phyloP scores from a whole-genome alignment of 2,797 vertebrate genomes.

The Hybognathus amarus region DNA sequence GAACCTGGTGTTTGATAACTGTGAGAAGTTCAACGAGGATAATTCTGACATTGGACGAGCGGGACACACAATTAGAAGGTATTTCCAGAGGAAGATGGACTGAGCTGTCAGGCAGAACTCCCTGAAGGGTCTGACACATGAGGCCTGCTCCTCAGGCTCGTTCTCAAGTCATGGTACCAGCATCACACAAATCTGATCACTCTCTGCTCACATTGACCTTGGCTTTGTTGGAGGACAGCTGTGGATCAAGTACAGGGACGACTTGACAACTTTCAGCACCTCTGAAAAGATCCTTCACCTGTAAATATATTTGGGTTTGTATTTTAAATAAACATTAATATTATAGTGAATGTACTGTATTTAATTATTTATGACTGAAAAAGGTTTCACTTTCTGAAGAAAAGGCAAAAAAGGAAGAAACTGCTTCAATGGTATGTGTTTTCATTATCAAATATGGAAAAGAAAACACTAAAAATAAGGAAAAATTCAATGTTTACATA shows the following conservation, averaged over 20 bases:
- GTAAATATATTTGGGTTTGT: constrained; percentile 77
- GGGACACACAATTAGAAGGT: constrained; percentile 88
- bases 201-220: constrained; percentile 87
- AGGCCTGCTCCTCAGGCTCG: constrained; percentile 64
- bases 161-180: constrained; percentile 66
- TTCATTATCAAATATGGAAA: constrained; percentile 73
- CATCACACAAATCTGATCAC: constrained; percentile 80
- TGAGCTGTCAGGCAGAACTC: constrained; percentile 80
- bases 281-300: constrained; percentile 79
- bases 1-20: constrained; percentile 92
- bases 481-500: constrained; percentile 84
- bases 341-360: constrained; percentile 95
- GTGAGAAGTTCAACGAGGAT: constrained; percentile 92
- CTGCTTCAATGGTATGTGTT: constrained; percentile 90
- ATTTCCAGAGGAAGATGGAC: constrained; percentile 88
- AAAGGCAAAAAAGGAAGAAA: constrained; percentile 70
- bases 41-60: constrained; percentile 89
- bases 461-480: constrained; percentile 79
- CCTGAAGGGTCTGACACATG: constrained; percentile 29
- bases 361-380: constrained; percentile 95
- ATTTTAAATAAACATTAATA: constrained; percentile 87
- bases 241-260: constrained; percentile 85
- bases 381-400: constrained; percentile 91
- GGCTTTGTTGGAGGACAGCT: constrained; percentile 75
- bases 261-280: background rate